Evolutionary conservation across 1,140 invertebrate species (phyloP), one percentile per base, ranked within the genome.

Genomic region (Sitophilus oryzae): DNA sequence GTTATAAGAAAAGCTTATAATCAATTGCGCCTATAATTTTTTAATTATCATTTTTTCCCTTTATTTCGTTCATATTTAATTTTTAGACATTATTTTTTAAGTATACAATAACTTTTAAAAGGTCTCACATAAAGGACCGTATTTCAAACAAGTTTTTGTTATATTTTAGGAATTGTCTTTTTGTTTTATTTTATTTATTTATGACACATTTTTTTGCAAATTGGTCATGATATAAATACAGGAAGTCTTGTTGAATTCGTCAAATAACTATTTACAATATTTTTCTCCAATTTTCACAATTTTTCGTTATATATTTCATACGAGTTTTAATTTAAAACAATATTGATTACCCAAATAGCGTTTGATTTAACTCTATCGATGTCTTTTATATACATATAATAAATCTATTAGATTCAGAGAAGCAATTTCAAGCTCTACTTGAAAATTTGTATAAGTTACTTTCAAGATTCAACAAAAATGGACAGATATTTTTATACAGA

Each of bases 311-410:
- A 30, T 5, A 15, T 48, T n/a, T n/a, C n/a, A 30, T 35, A 11
- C 19, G 6, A 46, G 58, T 62, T 62, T 62, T 62, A 59, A 62
- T 62, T 60, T 62, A 62, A 59, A 62, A 62, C 53, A 56, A 43
- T 46, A 40, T 20, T 23, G 30, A 46, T 57, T 49, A 50, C 19
- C 8, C 21, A 58, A 47, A 53, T 58, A 48, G 51, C 56, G 40
- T 37, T 52, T 20, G 37, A 53, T 56, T 61, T 56, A 52, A 56
- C 56, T 61, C 56, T 57, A 8, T 52, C 25, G 40, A 44, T 37
- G 11, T 30, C 11, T 30, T 30, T 30, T 30, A 30, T 30, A 30
- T 30, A 30, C 11, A 30, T 30, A 30, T 30, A 30, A 34, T 45
- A 56, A 48, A 52, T 58, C 55, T 60, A 60, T 57, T 48, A 49